Evolutionary conservation across 1,140 invertebrate species (phyloP).

Genomic region (Scylla paramamosain): DNA sequence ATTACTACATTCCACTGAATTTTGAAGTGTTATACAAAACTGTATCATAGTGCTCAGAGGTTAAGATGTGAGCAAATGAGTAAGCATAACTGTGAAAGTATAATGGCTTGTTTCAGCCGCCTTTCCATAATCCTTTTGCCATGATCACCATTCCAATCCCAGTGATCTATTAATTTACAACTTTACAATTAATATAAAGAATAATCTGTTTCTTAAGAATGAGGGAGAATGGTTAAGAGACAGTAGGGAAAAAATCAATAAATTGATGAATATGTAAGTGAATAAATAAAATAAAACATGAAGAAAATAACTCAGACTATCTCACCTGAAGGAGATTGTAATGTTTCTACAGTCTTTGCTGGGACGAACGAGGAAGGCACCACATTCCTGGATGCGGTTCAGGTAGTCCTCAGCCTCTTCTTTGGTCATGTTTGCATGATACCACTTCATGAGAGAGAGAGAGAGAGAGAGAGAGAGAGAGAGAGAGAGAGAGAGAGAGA

Average conservation of each 20-base stretch:
- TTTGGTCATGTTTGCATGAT: slow-evolving; percentile 89
- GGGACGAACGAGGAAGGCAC: slow-evolving; percentile 94
- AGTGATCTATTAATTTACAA: too few species aligned
- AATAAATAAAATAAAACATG: slow-evolving; percentile 12
- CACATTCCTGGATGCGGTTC: slow-evolving; percentile 89
- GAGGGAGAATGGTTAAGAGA: neutral
- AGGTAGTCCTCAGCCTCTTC: slow-evolving; percentile 93
- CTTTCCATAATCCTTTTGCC: too few species aligned
- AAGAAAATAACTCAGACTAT: neutral
- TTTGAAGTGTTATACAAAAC: too few species aligned
- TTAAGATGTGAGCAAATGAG: too few species aligned
- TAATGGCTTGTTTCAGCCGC: too few species aligned
- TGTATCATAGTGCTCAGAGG: too few species aligned
- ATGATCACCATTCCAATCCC: too few species aligned
- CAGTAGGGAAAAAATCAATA: neutral
- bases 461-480: too few species aligned
- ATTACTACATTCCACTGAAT: too few species aligned
- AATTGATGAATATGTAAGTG: neutral
- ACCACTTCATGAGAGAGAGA: slow-evolving; percentile 91
- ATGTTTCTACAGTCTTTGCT: slow-evolving; percentile 91
- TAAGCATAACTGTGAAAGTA: too few species aligned
- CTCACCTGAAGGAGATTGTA: slow-evolving; percentile 92
- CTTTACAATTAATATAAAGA: too few species aligned
- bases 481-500: too few species aligned
- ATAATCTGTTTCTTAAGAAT: neutral